Percentiles rank a stretch among this genome's conserved stretches.
Conservation (phyloP, 2,888 invertebrate species). For the Acrobeloides nanus region DNA sequence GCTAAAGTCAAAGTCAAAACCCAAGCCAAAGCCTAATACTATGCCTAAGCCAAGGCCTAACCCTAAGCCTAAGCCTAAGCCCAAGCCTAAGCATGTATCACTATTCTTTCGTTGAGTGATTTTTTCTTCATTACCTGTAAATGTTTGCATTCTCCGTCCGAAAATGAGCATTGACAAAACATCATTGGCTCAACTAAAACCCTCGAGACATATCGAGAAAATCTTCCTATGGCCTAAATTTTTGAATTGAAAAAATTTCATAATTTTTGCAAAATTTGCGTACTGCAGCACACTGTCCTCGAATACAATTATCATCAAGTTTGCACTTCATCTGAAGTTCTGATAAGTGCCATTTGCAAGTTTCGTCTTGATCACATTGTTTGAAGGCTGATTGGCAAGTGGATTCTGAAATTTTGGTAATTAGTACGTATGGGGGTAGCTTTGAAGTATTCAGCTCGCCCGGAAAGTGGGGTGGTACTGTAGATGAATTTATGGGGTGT, state of each 20-base stretch:
- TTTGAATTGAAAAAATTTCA: no score
- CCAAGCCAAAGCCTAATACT: no score
- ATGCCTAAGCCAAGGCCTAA: no score
- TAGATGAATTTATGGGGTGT: no score
- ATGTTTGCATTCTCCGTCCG: constrained; percentile 31
- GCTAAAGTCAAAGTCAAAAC: no score
- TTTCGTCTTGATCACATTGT: constrained; percentile 37
- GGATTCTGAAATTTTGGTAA: constrained; percentile 37
- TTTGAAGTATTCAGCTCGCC: no score
- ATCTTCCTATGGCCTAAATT: constrained; percentile 41
- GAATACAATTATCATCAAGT: constrained; percentile 19
- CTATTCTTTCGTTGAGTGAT: no score
- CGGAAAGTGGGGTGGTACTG: no score
- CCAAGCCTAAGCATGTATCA: no score
- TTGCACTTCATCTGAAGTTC: constrained; percentile 38
- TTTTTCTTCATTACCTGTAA: constrained; percentile 44
- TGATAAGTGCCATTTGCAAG: constrained; percentile 42
- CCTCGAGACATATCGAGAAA: constrained; percentile 38
- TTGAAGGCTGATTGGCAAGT: constrained; percentile 36
- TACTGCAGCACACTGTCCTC: constrained; percentile 40
- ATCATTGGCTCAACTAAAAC: constrained; percentile 38
- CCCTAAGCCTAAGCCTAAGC: no score
- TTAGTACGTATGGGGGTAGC: no score
- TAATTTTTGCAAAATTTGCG: no score
- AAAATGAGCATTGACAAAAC: constrained; percentile 44